Conservation (phyloP, 1,140 invertebrate genomes). For the Propsilocerus akamusi region DNA sequence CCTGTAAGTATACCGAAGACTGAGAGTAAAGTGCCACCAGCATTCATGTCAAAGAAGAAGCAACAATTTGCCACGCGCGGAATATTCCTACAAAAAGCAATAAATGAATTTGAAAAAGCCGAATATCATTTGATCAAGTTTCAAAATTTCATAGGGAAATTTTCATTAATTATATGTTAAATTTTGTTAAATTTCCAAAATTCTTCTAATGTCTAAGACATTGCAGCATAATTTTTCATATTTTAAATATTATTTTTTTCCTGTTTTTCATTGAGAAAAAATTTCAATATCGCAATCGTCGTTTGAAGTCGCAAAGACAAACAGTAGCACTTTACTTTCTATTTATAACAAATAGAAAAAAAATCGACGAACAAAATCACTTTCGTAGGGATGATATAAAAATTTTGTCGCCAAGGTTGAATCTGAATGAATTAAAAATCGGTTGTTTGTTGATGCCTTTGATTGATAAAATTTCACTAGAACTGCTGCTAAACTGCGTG, state of each 20-base stretch:
- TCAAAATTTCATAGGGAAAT: not conserved
- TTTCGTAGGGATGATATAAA: not conserved
- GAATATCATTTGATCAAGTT: not conserved
- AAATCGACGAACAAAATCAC: not conserved
- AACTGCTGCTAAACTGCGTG: not conserved
- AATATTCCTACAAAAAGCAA: not conserved
- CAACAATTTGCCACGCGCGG: not conserved
- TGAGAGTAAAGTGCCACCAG: not conserved
- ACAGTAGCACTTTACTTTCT: not conserved
- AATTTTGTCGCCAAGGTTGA: not conserved
- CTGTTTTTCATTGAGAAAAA: not conserved
- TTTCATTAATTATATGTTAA: not conserved
- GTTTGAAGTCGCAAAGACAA: too few species aligned
- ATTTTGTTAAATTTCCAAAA: not conserved
- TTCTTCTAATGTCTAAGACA: not conserved
- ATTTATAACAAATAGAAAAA: too few species aligned
- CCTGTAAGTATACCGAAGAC: not conserved
- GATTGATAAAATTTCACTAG: not conserved
- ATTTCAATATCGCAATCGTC: not conserved
- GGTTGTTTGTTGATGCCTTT: too few species aligned
- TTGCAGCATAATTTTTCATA: not conserved
- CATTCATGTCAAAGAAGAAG: not conserved
- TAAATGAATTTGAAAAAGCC: not conserved
- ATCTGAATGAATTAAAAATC: not conserved
- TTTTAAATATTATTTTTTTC: not conserved